Evolutionary conservation across 2,797 vertebrate species (phyloP).

Genomic region (Pangasius macronema): DNA sequence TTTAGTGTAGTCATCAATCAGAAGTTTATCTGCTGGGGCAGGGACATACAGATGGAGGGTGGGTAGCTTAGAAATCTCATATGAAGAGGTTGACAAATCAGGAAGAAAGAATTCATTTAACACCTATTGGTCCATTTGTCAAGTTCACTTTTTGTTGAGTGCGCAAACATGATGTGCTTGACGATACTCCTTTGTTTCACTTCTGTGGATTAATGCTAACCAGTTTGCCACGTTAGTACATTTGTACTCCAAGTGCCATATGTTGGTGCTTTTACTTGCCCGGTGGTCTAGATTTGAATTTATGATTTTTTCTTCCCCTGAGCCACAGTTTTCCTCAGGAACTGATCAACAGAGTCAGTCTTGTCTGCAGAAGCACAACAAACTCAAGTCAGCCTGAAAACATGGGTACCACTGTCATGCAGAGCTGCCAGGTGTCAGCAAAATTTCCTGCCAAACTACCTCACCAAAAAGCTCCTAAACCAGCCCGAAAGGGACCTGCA

Average conservation of each 20-base stretch:
- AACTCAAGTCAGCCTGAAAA: neutral
- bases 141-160: neutral
- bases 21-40: neutral
- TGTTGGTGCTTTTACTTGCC: neutral
- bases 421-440: neutral
- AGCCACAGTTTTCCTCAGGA: neutral
- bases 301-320: neutral
- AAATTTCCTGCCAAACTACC: neutral
- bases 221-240: neutral
- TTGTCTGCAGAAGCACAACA: neutral
- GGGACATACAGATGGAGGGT: neutral
- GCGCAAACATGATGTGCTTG: neutral
- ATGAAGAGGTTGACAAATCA: neutral
- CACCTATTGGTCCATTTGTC: neutral
- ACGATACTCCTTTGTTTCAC: neutral
- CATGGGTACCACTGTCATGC: neutral
- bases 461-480: neutral
- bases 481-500: neutral
- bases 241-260: no score
- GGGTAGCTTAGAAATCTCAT: neutral
- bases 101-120: neutral
- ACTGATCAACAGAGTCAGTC: neutral
- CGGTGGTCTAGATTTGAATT: neutral
- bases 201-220: neutral
- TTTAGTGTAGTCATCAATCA: neutral